Conservation (phyloP, 2,797 vertebrate genomes). For the Aphelocoma californica region DNA sequence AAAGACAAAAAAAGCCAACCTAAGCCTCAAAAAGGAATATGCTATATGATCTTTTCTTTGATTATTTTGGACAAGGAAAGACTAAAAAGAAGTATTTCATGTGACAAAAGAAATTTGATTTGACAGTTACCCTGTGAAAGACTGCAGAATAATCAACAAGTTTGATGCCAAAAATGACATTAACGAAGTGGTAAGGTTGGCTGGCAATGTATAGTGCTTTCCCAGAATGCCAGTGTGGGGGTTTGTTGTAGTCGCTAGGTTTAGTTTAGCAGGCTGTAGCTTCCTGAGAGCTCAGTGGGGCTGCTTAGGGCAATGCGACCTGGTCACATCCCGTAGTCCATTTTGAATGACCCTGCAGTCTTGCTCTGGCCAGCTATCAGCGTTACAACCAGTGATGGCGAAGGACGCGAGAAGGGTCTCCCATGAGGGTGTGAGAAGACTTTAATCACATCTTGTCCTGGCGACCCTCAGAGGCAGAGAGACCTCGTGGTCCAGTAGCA, state of each 20-base stretch:
- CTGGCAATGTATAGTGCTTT: background rate
- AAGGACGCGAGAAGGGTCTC: too few species aligned
- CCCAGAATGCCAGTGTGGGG: background rate
- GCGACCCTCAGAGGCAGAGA: too few species aligned
- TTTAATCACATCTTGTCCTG: too few species aligned
- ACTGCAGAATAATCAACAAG: background rate
- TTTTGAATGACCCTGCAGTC: too few species aligned
- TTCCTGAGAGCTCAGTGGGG: too few species aligned
- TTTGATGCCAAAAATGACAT: background rate
- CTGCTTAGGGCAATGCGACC: too few species aligned
- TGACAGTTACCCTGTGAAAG: background rate
- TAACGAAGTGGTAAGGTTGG: fast-evolving
- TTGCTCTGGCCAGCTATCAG: too few species aligned
- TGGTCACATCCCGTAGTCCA: too few species aligned
- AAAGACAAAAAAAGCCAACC: background rate
- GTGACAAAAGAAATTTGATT: background rate
- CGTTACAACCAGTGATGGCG: too few species aligned
- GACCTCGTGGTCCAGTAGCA: too few species aligned
- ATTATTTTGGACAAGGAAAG: background rate
- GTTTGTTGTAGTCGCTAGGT: background rate
- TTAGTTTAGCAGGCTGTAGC: too few species aligned
- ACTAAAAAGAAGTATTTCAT: background rate
- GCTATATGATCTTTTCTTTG: background rate
- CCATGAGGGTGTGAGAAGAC: too few species aligned
- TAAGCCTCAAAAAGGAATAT: background rate